phyloP scores from a whole-genome alignment of 30 jellyfish, hydroid and myxozoan species.

The Nemopilema nomurai region DNA sequence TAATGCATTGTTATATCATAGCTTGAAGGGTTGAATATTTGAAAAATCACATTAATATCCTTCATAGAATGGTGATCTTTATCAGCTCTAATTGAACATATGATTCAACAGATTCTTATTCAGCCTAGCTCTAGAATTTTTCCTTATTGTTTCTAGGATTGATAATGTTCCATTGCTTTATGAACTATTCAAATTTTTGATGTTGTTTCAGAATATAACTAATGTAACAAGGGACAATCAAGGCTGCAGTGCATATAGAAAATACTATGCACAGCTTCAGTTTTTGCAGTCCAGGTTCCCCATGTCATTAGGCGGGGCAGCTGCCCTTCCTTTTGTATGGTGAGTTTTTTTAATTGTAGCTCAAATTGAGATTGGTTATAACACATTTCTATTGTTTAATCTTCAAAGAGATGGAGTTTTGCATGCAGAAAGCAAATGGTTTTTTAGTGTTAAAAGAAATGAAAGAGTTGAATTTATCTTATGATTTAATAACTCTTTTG shows the following conservation, averaged over 20 bases:
- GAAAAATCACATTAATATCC: too few relatives aligned
- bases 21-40: too few relatives aligned
- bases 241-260: slow-evolving; percentile 84
- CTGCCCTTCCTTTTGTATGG: slow-evolving; percentile 86
- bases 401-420: neutral
- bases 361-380: neutral
- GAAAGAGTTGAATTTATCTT: too few relatives aligned
- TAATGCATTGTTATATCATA: too few relatives aligned
- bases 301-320: slow-evolving; percentile 91
- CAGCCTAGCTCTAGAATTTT: too few relatives aligned
- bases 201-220: slow-evolving; percentile 59
- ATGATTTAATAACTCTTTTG: too few relatives aligned
- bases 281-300: slow-evolving; percentile 92
- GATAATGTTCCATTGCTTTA: neutral
- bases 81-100: too few relatives aligned
- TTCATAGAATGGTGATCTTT: too few relatives aligned
- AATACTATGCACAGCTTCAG: slow-evolving; percentile 83
- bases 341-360: neutral
- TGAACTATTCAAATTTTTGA: neutral
- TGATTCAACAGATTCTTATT: too few relatives aligned
- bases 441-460: neutral
- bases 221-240: slow-evolving; percentile 82
- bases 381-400: neutral
- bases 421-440: neutral
- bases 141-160: neutral